Evolutionary conservation across 2,888 invertebrate genomes (phyloP).

Genomic region (Elegia similella): DNA sequence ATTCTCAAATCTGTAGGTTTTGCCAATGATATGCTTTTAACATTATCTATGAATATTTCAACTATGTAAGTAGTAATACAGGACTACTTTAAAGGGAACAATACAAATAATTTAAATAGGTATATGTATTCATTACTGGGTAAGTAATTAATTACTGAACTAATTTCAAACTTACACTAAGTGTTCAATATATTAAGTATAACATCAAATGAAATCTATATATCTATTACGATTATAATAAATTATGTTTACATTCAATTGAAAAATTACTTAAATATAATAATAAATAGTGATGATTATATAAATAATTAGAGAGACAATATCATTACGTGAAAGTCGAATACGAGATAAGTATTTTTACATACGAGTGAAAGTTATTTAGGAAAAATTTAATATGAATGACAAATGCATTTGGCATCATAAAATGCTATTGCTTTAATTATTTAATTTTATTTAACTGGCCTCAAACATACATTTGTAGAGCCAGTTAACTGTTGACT

Average conservation of each 20-base stretch:
- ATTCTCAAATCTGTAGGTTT: constrained; percentile 53
- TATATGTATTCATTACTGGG: constrained; percentile 54
- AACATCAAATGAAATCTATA: constrained; percentile 79
- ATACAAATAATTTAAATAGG: constrained; percentile 54
- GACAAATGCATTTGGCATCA: constrained; percentile 17
- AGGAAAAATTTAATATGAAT: not conserved
- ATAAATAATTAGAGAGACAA: constrained; percentile 77
- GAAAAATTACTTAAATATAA: constrained; percentile 78
- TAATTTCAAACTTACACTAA: constrained; percentile 76
- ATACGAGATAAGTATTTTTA: constrained; percentile 21
- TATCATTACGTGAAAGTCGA: constrained; percentile 71
- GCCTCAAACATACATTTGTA: not conserved
- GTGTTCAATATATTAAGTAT: constrained; percentile 71
- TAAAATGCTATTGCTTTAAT: constrained; percentile 19
- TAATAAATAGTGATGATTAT: constrained; percentile 78
- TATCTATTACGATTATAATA: constrained; percentile 76
- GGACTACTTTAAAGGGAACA: constrained; percentile 58
- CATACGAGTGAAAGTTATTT: constrained; percentile 6
- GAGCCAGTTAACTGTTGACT: constrained; percentile 41
- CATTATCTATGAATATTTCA: constrained; percentile 66
- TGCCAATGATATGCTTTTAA: constrained; percentile 74
- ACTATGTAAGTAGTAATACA: constrained; percentile 57
- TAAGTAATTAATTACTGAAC: constrained; percentile 58
- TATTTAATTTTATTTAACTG: not conserved
- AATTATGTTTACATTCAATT: constrained; percentile 73